A percentile compares a stretch with the other conserved stretches of the same genome.
These are phyloP conservation scores for Rhyacophila evoluta DNA, from an alignment of 2,888 invertebrate genomes.

Conservation along the genomic window DNA sequence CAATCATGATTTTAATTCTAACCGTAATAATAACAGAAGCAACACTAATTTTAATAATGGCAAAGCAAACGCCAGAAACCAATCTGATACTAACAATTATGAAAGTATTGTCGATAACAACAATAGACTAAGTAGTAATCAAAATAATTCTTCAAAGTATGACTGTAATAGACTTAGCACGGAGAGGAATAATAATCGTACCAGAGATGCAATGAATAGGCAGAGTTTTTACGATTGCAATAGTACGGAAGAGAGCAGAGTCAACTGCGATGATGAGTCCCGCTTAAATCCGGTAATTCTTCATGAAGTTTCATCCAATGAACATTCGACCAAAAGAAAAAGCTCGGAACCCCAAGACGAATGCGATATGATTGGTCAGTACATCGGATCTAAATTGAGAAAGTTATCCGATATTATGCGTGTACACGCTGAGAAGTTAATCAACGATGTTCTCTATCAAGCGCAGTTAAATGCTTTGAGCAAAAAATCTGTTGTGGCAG, in stretches of 20 bases:
- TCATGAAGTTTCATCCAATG: not conserved
- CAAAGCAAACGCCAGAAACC: not conserved
- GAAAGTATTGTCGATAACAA: not conserved
- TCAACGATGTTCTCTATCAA: constrained; percentile 4
- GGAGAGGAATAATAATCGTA: not conserved
- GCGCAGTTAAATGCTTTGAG: not conserved
- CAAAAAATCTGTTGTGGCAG: not conserved
- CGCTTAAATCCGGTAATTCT: not conserved
- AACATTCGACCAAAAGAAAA: not conserved
- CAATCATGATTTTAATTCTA: not conserved
- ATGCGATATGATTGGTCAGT: not conserved
- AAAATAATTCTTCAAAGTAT: not conserved
- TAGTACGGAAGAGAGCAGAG: not conserved
- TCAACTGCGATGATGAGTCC: not conserved
- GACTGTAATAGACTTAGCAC: not conserved
- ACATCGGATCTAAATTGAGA: not conserved
- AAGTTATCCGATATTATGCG: not conserved
- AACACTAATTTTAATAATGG: not conserved
- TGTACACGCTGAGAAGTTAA: not conserved
- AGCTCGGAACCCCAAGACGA: not conserved
- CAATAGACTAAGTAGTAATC: not conserved
- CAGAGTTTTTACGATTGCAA: not conserved
- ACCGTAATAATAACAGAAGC: not conserved
- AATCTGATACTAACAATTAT: not conserved
- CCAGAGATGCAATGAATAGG: not conserved